These are phyloP conservation scores for Calliphora vomitoria DNA, from an alignment of 2,888 invertebrate species.

Conservation along the genomic window DNA sequence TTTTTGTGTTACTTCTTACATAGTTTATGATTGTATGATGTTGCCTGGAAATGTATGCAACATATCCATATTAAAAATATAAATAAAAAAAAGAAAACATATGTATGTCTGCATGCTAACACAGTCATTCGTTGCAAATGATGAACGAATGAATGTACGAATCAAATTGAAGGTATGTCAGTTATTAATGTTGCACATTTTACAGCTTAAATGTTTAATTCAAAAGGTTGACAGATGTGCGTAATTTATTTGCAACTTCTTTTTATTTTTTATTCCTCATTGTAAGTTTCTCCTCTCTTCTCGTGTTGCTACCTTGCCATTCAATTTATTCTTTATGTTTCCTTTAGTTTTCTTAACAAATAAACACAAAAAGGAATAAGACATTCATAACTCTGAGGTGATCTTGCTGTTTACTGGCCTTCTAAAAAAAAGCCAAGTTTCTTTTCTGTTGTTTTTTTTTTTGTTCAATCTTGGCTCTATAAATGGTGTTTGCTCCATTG, in stretches of 20 bases:
- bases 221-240: conserved; percentile 84
- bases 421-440: not conserved
- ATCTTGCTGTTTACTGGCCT: conserved; percentile 61
- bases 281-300: conserved; percentile 28
- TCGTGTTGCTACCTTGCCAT: conserved; percentile 19
- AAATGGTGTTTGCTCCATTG: conserved; percentile 67
- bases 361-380: conserved; percentile 45
- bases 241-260: conserved; percentile 81
- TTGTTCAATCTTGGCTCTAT: conserved; percentile 66
- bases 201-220: conserved; percentile 85
- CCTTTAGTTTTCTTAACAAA: conserved; percentile 36
- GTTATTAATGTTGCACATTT: conserved; percentile 85
- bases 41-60: conserved; percentile 31
- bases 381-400: conserved; percentile 68
- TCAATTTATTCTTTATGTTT: conserved; percentile 58
- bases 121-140: conserved; percentile 58
- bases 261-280: conserved; percentile 66
- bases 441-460: conserved; percentile 15
- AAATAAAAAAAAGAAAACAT: not conserved
- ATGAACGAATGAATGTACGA: conserved; percentile 78
- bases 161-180: conserved; percentile 84
- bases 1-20: conserved; percentile 42
- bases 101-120: conserved; percentile 20
- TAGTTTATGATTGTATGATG: conserved; percentile 57
- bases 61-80: not conserved